phyloP scores from a whole-genome alignment of 2,888 invertebrate genomes.

The Plebejus melissa region DNA sequence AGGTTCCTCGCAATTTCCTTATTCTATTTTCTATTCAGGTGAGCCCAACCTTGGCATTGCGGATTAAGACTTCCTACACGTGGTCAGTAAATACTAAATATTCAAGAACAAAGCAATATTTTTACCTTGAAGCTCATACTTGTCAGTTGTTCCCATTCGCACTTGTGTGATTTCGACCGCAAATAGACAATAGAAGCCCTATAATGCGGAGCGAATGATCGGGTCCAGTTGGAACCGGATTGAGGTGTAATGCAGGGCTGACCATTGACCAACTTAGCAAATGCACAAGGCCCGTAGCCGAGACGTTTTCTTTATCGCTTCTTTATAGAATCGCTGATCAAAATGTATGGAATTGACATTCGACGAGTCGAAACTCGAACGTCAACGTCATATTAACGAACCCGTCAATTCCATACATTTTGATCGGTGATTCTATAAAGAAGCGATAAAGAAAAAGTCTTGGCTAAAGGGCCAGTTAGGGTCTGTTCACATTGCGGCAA shows the following conservation, averaged over 20 bases:
- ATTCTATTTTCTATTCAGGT: slow-evolving; percentile 9
- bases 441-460: no score
- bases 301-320: no score
- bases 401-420: no score
- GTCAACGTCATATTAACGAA: no score
- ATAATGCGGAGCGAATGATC: slow-evolving; percentile 10
- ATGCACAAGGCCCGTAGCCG: neutral
- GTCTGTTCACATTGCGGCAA: no score
- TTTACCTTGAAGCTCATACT: slow-evolving; percentile 19
- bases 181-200: slow-evolving; percentile 25
- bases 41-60: neutral
- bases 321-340: no score
- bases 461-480: no score
- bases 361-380: no score
- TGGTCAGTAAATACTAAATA: neutral
- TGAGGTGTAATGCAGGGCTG: neutral
- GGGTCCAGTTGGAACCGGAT: neutral
- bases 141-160: neutral
- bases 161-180: slow-evolving; percentile 25
- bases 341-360: no score
- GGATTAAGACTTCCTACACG: slow-evolving; percentile 14
- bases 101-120: slow-evolving; percentile 7
- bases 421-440: no score
- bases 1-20: neutral
- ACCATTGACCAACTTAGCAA: neutral